Evolutionary conservation across 1,140 invertebrate genomes (phyloP), one percentile per base, ranked within the genome.

Genomic region (Zaprionus nigranus): DNA sequence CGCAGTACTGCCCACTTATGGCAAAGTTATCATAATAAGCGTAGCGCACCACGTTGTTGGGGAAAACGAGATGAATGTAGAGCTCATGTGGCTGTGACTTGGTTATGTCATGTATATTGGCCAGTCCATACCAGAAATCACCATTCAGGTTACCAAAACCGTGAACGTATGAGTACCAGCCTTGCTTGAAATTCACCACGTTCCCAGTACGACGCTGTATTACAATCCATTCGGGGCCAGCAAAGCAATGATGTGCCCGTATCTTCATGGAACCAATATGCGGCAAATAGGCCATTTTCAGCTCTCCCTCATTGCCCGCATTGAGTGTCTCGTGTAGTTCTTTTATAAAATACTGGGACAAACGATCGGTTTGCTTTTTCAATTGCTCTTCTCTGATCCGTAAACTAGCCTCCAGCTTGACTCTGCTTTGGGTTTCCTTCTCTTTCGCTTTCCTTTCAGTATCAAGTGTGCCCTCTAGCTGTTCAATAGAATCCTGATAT

Each of bases 71-170:
- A 38, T 73, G 70, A 4, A 73, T 3, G 15, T 67, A 73, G 1
- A 75, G 66, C 13, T 75, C 72, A 20, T 69, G 22, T 5, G 28
- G 22, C 11, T 75, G 66, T 17, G 30, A 5, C 24, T 61, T 57
- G 15, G 66, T 69, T 22, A 75, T 26, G 1, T 34, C 65, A 22
- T 75, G 49, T 15, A 75, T 57, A 24, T 75, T 75, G 28, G 69
- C 66, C 38, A 75, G 40, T 12, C 72, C 72, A 20, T 69, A 26
- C 72, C 72, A 75, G 22, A 69, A 69, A 17, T 75, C 66, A 4
- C 30, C 38, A 17, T 75, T 34, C 22, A 70, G 30, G 40, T 70
- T 53, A 9, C 72, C 72, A 36, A 75, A 75, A 0, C 72, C 72
- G 12, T 70, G 53, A 3, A 69, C 59, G 62, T 57, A 75, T 2